Percentiles rank a stretch among this genome's conserved stretches.
phyloP scores from a whole-genome alignment of 2,888 invertebrate genomes.

The Dimorphilus gyrociliatus region DNA sequence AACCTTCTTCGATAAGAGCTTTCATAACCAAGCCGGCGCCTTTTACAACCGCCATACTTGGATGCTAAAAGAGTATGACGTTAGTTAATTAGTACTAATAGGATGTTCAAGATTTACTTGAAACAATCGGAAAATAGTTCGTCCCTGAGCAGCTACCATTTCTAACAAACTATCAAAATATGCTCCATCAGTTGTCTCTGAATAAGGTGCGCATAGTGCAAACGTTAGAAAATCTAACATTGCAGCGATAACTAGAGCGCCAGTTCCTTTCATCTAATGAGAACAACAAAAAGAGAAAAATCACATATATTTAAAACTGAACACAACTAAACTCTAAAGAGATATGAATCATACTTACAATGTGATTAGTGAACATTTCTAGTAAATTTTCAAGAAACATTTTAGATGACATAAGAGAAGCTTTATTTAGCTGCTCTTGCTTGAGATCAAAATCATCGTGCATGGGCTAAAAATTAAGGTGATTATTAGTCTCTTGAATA shows the following conservation, averaged over 20 bases:
- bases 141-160: conserved; percentile 78
- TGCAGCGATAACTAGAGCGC: conserved; percentile 83
- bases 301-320: neutral
- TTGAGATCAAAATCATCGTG: conserved; percentile 80
- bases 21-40: conserved; percentile 93
- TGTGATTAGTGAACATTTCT: conserved; percentile 83
- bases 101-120: too few species aligned
- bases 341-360: conserved; percentile 57
- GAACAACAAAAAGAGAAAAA: neutral
- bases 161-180: conserved; percentile 62
- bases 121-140: conserved; percentile 76
- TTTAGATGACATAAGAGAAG: conserved; percentile 73
- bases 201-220: conserved; percentile 91
- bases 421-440: conserved; percentile 95
- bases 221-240: conserved; percentile 97
- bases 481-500: neutral
- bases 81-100: neutral
- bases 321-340: neutral
- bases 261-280: conserved; percentile 67
- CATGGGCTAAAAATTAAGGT: conserved; percentile 56
- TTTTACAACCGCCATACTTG: conserved; percentile 91
- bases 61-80: conserved; percentile 49
- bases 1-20: conserved; percentile 65
- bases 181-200: conserved; percentile 75
- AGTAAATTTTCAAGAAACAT: conserved; percentile 79